Base-by-base conservation (phyloP, 2,113 vertebrate species). In the Larimichthys crocea region DNA sequence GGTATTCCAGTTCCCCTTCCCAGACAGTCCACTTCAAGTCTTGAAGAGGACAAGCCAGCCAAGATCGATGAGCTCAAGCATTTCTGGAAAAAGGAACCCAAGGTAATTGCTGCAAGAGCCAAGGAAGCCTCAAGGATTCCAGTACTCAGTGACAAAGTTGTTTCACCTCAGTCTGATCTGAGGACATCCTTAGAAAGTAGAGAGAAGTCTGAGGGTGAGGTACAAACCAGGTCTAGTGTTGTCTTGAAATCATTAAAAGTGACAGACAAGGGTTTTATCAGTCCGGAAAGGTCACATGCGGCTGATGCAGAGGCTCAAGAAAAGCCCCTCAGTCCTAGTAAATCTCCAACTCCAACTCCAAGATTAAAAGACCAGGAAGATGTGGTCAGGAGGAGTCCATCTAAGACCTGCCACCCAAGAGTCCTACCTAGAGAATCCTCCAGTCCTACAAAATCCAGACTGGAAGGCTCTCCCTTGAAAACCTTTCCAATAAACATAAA, bases 21-120 rank as follows among this genome's bases (percentile, higher is more conserved):
- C 15, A 82, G 56, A 56, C 74, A 65, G 10, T 49, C 69, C 1
- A 56, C 6, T 31, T 73, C 53, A 10, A 80, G 64, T 79, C 57
- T 35, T 79, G 74, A 87, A 48, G 62, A 87, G 3, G 65, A 65
- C 40, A 69, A 12, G 16, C 46, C 79, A 46, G 64, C 63, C 76
- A 92, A 86, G 62, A 87, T 96, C 67, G 94, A 61, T 56, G 91
- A 97, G n/a, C 93, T 95, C 9, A 96, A 95, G 88, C 90, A 92
- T 59, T 95, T 96, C 64, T 96, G 94, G 95, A 96, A 97, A 92
- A 87, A 86, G 26, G 90, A 93, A 5, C 12, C 89, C 49, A 87
- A 61, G 65, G 69, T 68, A 10, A 67, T 83, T 24, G 52, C 67
- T 64, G 50, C 20, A 70, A 72, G 35, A 74, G 60, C 22, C 20